These are phyloP conservation scores for Suillia variegata DNA, from an alignment of 2,888 invertebrate species.

Conservation along the genomic window DNA sequence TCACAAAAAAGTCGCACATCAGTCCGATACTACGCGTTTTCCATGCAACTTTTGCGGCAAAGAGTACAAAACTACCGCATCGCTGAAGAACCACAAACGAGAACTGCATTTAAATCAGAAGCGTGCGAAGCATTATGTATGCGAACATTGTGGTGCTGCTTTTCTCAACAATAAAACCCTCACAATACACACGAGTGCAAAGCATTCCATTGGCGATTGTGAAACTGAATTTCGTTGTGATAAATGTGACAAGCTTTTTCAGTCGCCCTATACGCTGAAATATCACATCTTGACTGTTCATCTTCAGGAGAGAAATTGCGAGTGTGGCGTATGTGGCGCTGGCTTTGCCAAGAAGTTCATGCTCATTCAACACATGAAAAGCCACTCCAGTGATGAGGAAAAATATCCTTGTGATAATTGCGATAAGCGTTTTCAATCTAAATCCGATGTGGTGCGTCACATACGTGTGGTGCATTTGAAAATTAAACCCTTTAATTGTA, in stretches of 20 bases:
- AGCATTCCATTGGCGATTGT: constrained; percentile 49
- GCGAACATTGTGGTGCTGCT: constrained; percentile 54
- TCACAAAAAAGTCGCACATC: constrained; percentile 51
- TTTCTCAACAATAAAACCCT: constrained; percentile 55
- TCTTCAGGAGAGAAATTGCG: constrained; percentile 37
- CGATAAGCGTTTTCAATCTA: constrained; percentile 45
- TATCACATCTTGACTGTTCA: constrained; percentile 50
- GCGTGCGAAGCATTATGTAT: constrained; percentile 43
- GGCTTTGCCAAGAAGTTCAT: constrained; percentile 53
- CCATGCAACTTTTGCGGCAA: constrained; percentile 48
- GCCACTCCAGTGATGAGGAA: constrained; percentile 46
- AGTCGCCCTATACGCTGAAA: constrained; percentile 50
- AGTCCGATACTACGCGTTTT: constrained; percentile 37
- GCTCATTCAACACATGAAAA: constrained; percentile 52
- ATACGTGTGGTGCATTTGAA: constrained; percentile 52
- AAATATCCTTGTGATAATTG: constrained; percentile 52
- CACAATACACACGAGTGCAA: constrained; percentile 50
- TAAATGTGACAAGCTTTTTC: constrained; percentile 48
- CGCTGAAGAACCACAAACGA: constrained; percentile 54
- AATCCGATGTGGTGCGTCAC: constrained; percentile 54
- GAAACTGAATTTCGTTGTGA: constrained; percentile 42
- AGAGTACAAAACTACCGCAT: constrained; percentile 52
- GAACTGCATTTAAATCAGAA: constrained; percentile 44
- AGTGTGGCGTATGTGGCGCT: constrained; percentile 48
- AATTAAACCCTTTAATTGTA: constrained; percentile 49